Percentiles rank a stretch among this genome's conserved stretches.
Evolutionary conservation across 2,113 vertebrate genomes (phyloP).

Genomic region (Dicerorhinus sumatrensis): DNA sequence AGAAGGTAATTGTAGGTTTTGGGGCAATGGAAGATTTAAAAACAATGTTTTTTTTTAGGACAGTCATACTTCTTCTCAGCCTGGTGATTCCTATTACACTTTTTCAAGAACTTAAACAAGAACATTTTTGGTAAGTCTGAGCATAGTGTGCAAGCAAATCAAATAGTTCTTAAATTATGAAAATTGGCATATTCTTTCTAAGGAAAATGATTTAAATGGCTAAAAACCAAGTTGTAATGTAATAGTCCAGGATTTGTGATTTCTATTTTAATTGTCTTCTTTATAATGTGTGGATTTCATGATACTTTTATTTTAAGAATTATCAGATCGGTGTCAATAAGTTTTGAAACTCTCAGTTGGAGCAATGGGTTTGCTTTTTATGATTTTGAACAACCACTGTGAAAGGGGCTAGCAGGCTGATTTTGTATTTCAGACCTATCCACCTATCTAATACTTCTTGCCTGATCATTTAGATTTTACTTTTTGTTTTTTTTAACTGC

Average conservation of each 20-base stretch:
- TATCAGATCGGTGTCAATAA: background rate
- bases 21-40: background rate
- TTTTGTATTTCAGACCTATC: background rate
- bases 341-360: background rate
- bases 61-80: background rate
- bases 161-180: conserved; percentile 48
- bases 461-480: background rate
- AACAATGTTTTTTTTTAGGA: conserved; percentile 3
- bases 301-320: conserved; percentile 29
- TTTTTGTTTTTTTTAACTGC: background rate
- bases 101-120: conserved; percentile 8
- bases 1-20: background rate
- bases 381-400: background rate
- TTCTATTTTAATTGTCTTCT: conserved; percentile 26
- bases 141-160: background rate
- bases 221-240: conserved; percentile 28
- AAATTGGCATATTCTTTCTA: conserved; percentile 49
- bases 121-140: conserved; percentile 12
- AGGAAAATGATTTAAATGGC: conserved; percentile 48
- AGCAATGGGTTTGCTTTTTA: background rate
- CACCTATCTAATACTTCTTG: background rate
- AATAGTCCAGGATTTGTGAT: background rate
- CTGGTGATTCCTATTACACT: conserved; percentile 6
- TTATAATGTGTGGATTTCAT: background rate
- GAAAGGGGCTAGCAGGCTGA: background rate